phyloP scores from a whole-genome alignment of 2,888 invertebrate genomes.

The Abrostola tripartita region DNA sequence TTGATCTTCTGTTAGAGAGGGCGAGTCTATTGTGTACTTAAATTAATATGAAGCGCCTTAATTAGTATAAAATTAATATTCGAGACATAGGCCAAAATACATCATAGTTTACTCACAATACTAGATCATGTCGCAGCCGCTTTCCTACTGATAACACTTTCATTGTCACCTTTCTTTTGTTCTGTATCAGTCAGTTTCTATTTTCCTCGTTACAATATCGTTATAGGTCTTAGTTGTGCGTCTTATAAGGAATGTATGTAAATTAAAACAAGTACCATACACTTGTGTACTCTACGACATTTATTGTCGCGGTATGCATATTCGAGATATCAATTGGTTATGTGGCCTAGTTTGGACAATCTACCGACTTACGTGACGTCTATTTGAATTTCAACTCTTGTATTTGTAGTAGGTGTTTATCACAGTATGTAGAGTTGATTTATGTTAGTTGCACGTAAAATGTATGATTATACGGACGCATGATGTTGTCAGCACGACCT shows the following conservation, averaged over 20 bases:
- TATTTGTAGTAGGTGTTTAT: not conserved
- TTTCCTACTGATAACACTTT: constrained; percentile 54
- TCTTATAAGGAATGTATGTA: constrained; percentile 15
- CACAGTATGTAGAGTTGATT: no score
- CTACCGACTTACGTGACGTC: constrained; percentile 6
- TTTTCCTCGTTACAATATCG: constrained; percentile 34
- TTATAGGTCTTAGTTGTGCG: constrained; percentile 35
- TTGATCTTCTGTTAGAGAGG: no score
- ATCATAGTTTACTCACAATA: constrained; percentile 6
- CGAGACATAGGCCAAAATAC: not conserved
- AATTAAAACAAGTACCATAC: not conserved
- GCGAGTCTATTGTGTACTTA: no score
- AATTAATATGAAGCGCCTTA: no score
- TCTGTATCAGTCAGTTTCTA: constrained; percentile 27
- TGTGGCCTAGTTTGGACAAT: constrained; percentile 42
- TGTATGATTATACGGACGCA: constrained; percentile 17
- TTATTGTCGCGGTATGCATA: constrained; percentile 16
- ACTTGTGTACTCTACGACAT: not conserved
- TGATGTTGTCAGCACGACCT: constrained; percentile 28
- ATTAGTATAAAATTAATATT: not conserved
- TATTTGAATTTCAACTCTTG: not conserved
- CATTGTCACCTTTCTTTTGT: constrained; percentile 62
- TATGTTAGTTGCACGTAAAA: constrained; percentile 25
- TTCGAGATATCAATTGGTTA: constrained; percentile 48
- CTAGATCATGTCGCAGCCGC: constrained; percentile 22